Conservation (phyloP, 1,140 invertebrate genomes). For the Heliconius himera region DNA sequence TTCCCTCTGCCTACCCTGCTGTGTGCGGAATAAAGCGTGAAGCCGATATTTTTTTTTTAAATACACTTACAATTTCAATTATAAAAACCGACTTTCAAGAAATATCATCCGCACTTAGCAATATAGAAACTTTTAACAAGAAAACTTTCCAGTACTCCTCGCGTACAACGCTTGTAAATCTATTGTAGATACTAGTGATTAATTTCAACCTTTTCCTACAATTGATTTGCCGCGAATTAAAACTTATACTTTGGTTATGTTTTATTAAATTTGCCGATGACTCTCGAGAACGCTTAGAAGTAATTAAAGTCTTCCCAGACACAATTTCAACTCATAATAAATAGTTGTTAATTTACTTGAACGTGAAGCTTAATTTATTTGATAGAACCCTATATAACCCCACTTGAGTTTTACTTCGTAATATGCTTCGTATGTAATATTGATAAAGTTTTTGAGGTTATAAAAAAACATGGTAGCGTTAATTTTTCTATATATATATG, state of each 20-base stretch:
- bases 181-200: conserved; percentile 69
- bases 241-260: conserved; percentile 37
- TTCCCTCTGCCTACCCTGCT: no score
- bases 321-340: conserved; percentile 19
- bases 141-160: conserved; percentile 73
- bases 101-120: conserved; percentile 76
- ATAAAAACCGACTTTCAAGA: conserved; percentile 65
- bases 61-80: not conserved
- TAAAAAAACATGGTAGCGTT: no score
- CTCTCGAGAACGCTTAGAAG: conserved; percentile 29
- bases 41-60: no score
- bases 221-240: conserved; percentile 56
- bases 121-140: conserved; percentile 79
- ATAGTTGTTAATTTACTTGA: conserved; percentile 18
- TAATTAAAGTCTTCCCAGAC: conserved; percentile 30
- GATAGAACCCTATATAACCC: not conserved
- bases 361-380: not conserved
- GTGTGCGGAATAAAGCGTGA: no score
- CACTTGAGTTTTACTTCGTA: not conserved
- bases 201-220: conserved; percentile 70
- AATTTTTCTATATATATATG: no score
- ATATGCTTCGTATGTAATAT: not conserved
- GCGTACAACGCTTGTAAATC: conserved; percentile 67
- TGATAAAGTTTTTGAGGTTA: no score
- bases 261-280: conserved; percentile 36